Conservation (phyloP, 1,140 invertebrate species). For the Pteromalus puparum region DNA sequence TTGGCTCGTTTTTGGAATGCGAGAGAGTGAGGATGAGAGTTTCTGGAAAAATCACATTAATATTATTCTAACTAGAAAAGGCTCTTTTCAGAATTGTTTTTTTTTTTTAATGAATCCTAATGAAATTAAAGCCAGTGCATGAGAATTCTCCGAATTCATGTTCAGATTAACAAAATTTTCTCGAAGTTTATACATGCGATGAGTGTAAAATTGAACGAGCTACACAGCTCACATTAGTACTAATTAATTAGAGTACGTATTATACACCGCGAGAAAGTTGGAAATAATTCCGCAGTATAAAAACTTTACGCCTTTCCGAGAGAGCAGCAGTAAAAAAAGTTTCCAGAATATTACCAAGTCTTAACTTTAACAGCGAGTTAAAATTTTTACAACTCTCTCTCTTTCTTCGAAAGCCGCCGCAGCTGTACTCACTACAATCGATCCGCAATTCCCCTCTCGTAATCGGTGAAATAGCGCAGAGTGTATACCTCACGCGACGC, state of each 20-base stretch:
- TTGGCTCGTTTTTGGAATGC: too few species aligned
- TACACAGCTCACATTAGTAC: neutral
- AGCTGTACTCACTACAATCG: neutral
- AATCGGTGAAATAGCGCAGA: neutral
- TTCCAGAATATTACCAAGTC: neutral
- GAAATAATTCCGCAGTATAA: neutral
- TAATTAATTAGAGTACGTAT: neutral
- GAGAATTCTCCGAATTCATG: neutral
- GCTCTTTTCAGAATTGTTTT: too few species aligned
- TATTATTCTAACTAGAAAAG: too few species aligned
- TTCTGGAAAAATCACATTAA: neutral
- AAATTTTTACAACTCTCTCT: conserved; percentile 1
- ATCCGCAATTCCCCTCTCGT: neutral
- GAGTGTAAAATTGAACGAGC: neutral
- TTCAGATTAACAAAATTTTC: too few species aligned
- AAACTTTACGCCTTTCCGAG: neutral
- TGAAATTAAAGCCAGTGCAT: too few species aligned
- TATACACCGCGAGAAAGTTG: neutral
- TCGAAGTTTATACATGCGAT: neutral
- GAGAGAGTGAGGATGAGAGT: too few species aligned
- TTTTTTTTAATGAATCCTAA: too few species aligned
- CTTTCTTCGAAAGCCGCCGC: neutral
- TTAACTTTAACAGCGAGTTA: conserved; percentile 4
- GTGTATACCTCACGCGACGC: neutral
- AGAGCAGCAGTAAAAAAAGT: neutral